Evolutionary conservation across 1,140 invertebrate genomes (phyloP).

Genomic region (Neodiprion pinetum): DNA sequence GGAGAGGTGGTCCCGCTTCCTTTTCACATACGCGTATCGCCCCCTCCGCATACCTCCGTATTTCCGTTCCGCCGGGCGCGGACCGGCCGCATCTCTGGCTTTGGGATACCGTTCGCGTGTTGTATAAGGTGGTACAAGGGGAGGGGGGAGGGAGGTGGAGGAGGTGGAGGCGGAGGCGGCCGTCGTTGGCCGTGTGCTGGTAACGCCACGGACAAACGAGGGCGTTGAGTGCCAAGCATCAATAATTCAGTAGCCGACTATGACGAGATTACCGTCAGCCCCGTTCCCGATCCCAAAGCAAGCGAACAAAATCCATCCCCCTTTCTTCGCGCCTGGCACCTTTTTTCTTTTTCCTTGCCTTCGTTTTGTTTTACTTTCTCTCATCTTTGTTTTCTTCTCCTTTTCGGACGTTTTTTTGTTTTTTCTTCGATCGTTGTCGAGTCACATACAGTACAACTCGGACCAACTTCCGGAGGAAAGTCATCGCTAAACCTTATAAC

Average conservation of each 20-base stretch:
- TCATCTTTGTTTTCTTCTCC: neutral
- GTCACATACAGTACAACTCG: neutral
- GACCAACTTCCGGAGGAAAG: neutral
- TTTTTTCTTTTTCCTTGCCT: neutral
- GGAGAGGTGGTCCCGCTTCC: slow-evolving; percentile 22
- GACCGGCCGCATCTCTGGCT: slow-evolving; percentile 26
- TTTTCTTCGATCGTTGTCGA: too few species aligned
- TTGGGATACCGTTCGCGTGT: neutral
- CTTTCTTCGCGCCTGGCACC: neutral
- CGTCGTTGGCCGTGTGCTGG: neutral
- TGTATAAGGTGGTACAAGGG: too few species aligned
- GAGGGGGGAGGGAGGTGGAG: too few species aligned
- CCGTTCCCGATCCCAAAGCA: neutral
- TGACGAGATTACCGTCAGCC: slow-evolving; percentile 42
- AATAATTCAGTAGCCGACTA: slow-evolving; percentile 56
- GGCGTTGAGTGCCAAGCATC: slow-evolving; percentile 47
- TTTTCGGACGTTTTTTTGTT: neutral
- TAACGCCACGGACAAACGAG: slow-evolving; percentile 20
- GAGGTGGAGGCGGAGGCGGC: neutral
- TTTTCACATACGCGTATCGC: slow-evolving; percentile 15
- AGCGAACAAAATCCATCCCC: slow-evolving; percentile 5
- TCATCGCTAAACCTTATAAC: neutral
- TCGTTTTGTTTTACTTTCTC: neutral
- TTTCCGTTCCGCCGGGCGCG: slow-evolving; percentile 19
- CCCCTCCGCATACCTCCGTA: slow-evolving; percentile 18